These are phyloP conservation scores for Elephantulus edwardii DNA, from an alignment of 2,113 vertebrate genomes.

Conservation along the genomic window DNA sequence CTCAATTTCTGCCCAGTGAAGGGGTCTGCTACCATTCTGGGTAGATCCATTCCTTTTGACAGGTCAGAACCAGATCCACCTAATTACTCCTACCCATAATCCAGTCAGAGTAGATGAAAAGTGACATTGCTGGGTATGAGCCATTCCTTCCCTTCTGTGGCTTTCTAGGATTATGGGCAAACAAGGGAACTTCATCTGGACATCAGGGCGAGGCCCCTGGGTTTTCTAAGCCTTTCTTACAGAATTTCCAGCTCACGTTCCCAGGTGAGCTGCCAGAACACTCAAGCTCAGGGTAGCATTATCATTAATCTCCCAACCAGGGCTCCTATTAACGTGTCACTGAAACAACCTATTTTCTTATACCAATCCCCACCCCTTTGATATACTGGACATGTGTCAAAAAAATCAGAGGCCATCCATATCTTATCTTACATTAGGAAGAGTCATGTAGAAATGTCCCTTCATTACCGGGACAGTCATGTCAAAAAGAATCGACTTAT, in stretches of 20 bases:
- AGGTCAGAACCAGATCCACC: background rate
- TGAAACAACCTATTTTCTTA: constrained; percentile 82
- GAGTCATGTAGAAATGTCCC: constrained; percentile 85
- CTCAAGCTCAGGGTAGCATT: constrained; percentile 52
- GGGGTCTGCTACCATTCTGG: background rate
- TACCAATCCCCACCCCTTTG: constrained; percentile 66
- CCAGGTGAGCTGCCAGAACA: constrained; percentile 68
- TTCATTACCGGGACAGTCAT: constrained; percentile 85
- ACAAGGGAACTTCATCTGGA: constrained; percentile 56
- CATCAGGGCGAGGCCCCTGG: background rate
- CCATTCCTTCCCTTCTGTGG: constrained; percentile 54
- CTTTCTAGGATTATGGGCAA: constrained; percentile 66
- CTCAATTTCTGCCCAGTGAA: background rate
- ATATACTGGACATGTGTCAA: constrained; percentile 84
- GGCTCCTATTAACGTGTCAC: constrained; percentile 80
- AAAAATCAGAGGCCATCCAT: constrained; percentile 81
- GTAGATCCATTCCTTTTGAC: background rate
- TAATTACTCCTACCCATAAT: background rate
- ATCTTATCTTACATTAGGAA: constrained; percentile 84
- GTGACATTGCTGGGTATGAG: constrained; percentile 65
- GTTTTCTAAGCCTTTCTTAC: constrained; percentile 62
- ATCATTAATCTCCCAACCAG: constrained; percentile 79
- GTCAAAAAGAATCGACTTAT: constrained; percentile 88
- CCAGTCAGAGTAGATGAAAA: constrained; percentile 49
- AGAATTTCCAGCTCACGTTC: constrained; percentile 51